A percentile compares a stretch with the other conserved stretches of the same genome.
phyloP scores from a whole-genome alignment of 2,888 invertebrate species.

The Eristalis pertinax region DNA sequence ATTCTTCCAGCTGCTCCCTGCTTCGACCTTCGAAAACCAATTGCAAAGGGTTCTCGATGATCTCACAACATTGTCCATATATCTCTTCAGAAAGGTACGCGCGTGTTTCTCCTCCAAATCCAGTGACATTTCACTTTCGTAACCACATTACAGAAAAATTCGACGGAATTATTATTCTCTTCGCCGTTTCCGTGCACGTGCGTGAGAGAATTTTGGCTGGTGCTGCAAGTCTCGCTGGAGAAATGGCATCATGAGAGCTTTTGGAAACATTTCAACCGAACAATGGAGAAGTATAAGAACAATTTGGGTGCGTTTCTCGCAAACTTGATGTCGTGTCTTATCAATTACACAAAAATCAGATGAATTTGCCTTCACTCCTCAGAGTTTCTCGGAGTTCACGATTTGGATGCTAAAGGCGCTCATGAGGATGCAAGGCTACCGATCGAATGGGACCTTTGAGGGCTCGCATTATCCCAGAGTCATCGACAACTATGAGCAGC shows the following conservation, averaged over 20 bases:
- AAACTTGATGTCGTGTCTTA: no score
- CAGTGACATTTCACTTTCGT: slow-evolving; percentile 15
- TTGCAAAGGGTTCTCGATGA: slow-evolving; percentile 75
- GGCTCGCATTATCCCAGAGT: slow-evolving; percentile 73
- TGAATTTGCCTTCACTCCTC: slow-evolving; percentile 69
- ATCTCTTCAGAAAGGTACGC: slow-evolving; percentile 74
- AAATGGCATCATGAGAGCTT: slow-evolving; percentile 77
- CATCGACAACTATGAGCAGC: slow-evolving; percentile 80
- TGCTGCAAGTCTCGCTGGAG: slow-evolving; percentile 82
- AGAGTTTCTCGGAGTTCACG: slow-evolving; percentile 77
- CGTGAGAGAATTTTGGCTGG: slow-evolving; percentile 84
- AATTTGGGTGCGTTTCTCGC: slow-evolving; percentile 69
- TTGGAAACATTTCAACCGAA: slow-evolving; percentile 82
- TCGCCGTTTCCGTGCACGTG: slow-evolving; percentile 84
- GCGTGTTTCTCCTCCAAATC: background rate
- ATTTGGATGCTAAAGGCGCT: slow-evolving; percentile 82
- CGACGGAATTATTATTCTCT: slow-evolving; percentile 80
- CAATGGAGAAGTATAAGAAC: slow-evolving; percentile 76
- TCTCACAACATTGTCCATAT: slow-evolving; percentile 75
- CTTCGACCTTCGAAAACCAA: slow-evolving; percentile 68
- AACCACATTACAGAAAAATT: slow-evolving; percentile 77
- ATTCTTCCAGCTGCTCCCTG: background rate
- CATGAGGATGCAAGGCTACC: slow-evolving; percentile 80
- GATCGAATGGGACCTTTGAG: slow-evolving; percentile 78
- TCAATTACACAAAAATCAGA: slow-evolving; percentile 50